Percentiles rank a stretch among this genome's conserved stretches.
Evolutionary conservation across 2,888 invertebrate genomes (phyloP).

Genomic region (Callyntrura sp.): DNA sequence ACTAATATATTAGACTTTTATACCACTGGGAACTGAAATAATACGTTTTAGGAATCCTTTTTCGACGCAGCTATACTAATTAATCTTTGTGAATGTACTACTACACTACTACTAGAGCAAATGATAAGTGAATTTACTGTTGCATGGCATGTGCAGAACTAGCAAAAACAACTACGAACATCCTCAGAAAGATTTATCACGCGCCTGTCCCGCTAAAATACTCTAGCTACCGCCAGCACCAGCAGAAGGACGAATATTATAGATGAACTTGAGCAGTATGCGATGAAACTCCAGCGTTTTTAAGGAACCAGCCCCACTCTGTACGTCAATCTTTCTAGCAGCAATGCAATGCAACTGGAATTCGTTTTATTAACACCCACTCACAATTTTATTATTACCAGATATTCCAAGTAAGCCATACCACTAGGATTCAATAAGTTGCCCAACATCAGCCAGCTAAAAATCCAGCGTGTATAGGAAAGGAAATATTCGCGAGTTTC

Average conservation of each 20-base stretch:
- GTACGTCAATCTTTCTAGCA: background rate
- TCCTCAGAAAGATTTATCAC: conserved; percentile 41
- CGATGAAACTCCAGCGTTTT: background rate
- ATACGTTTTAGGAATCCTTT: background rate
- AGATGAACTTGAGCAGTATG: too few species aligned
- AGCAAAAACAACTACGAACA: background rate
- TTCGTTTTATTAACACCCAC: background rate
- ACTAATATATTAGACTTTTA: background rate
- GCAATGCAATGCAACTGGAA: conserved; percentile 6
- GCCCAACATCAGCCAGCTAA: background rate
- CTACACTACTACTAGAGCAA: conserved; percentile 6
- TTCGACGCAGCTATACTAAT: background rate
- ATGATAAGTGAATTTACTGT: conserved; percentile 21
- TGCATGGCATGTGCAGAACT: conserved; percentile 28
- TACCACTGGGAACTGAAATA: background rate
- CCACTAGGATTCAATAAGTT: background rate
- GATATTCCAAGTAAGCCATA: background rate
- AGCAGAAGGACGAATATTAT: conserved; percentile 4
- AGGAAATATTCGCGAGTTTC: conserved; percentile 35
- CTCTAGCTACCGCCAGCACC: background rate
- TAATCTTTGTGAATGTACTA: conserved; percentile 34
- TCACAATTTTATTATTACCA: background rate
- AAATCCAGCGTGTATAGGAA: background rate
- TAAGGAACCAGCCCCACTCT: background rate
- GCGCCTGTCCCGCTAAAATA: background rate